These are phyloP conservation scores for Tautogolabrus adspersus DNA, from an alignment of 2,113 vertebrate species.

Conservation along the genomic window DNA sequence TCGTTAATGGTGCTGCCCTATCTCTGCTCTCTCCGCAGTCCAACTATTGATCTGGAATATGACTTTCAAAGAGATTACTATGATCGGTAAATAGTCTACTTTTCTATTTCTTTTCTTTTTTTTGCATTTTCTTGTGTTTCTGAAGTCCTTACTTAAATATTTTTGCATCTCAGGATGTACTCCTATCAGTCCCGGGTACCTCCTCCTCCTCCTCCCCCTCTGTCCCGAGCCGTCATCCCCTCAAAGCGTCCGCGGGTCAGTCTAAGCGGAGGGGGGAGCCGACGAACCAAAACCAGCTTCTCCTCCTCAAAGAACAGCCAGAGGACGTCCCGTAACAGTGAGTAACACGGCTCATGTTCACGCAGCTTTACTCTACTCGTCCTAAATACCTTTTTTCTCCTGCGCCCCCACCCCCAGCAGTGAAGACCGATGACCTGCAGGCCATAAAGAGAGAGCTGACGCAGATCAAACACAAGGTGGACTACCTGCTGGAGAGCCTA, in stretches of 20 bases:
- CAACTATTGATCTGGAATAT: conserved; percentile 91
- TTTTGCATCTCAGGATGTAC: conserved; percentile 82
- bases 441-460: conserved; percentile 91
- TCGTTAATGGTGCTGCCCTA: neutral
- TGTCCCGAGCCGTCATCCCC: conserved; percentile 87
- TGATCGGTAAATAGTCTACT: conserved; percentile 82
- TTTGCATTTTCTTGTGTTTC: neutral
- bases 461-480: conserved; percentile 93
- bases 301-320: conserved; percentile 90
- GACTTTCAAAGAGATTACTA: conserved; percentile 93
- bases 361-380: neutral
- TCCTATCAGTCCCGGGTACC: conserved; percentile 86
- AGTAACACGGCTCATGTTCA: neutral
- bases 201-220: conserved; percentile 88
- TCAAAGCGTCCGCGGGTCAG: conserved; percentile 89
- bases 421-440: conserved; percentile 90
- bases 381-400: neutral
- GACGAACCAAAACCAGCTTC: conserved; percentile 89
- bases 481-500: conserved; percentile 89
- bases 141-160: neutral
- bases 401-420: conserved; percentile 63
- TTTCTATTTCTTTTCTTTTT: neutral
- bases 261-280: conserved; percentile 86
- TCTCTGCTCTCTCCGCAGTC: conserved; percentile 76
- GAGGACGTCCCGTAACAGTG: conserved; percentile 84